A percentile compares a stretch with the other conserved stretches of the same genome.
These are phyloP conservation scores for Pelobates cultripes DNA, from an alignment of 2,797 vertebrate species.

Conservation along the genomic window DNA sequence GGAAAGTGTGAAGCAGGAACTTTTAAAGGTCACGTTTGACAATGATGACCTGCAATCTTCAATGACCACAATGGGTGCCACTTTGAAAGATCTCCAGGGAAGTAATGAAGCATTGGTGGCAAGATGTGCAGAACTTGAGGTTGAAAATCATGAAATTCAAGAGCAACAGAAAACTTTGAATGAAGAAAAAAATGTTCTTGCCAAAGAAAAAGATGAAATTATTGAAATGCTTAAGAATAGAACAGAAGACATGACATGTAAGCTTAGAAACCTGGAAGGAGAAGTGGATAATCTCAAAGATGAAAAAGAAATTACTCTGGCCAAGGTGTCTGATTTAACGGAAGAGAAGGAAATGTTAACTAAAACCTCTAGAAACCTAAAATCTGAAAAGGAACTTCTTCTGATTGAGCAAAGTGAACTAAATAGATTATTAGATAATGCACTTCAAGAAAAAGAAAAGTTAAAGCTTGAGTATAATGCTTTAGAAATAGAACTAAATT, in stretches of 20 bases:
- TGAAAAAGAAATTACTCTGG: slow-evolving; percentile 63
- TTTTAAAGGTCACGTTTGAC: slow-evolving; percentile 72
- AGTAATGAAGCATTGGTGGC: slow-evolving; percentile 63
- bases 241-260: slow-evolving; percentile 64
- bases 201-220: slow-evolving; percentile 69
- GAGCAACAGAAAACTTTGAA: slow-evolving; percentile 68
- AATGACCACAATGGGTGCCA: slow-evolving; percentile 61
- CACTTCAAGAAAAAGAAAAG: slow-evolving; percentile 54
- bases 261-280: slow-evolving; percentile 63
- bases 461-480: background rate
- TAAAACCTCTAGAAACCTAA: slow-evolving; percentile 58
- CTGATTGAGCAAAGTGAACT: slow-evolving; percentile 59
- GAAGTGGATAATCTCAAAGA: slow-evolving; percentile 61
- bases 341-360: slow-evolving; percentile 58
- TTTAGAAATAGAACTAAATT: slow-evolving; percentile 68
- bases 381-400: slow-evolving; percentile 64
- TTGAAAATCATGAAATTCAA: slow-evolving; percentile 68
- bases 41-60: slow-evolving; percentile 69
- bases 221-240: slow-evolving; percentile 69
- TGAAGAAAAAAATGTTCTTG: slow-evolving; percentile 72
- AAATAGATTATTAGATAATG: slow-evolving; percentile 49
- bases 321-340: slow-evolving; percentile 54
- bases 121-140: slow-evolving; percentile 64
- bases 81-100: slow-evolving; percentile 73
- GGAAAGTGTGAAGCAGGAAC: slow-evolving; percentile 63